These are phyloP conservation scores for Gallinago paraguaiae DNA, from an alignment of 2,113 vertebrate genomes.

Conservation along the genomic window DNA sequence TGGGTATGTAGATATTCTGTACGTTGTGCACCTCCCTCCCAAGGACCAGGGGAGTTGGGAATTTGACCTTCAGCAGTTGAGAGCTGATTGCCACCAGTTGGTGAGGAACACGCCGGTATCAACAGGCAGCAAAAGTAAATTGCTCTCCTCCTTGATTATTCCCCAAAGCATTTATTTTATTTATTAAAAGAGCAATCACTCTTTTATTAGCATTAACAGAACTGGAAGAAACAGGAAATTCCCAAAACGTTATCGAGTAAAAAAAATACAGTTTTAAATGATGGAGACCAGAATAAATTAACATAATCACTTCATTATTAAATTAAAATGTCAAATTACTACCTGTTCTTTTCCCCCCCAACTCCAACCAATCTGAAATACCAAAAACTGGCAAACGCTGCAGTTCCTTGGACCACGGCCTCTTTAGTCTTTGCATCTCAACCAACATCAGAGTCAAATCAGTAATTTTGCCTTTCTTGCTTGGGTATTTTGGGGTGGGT, in stretches of 20 bases:
- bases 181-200: not conserved
- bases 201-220: not conserved
- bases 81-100: not conserved
- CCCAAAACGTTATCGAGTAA: not conserved
- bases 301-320: not conserved
- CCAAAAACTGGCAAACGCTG: not conserved
- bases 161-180: not conserved
- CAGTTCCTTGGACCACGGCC: not conserved
- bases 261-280: not conserved
- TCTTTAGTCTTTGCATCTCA: not conserved
- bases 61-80: not conserved
- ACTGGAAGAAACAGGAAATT: not conserved
- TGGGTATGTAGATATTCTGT: accelerated
- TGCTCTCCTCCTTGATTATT: not conserved
- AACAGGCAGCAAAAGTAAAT: not conserved
- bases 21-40: not conserved
- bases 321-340: not conserved
- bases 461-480: not conserved
- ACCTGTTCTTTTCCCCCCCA: not conserved
- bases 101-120: not conserved
- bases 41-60: not conserved
- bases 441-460: not conserved
- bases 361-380: not conserved
- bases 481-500: not conserved
- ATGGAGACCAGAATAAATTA: not conserved